Conservation (phyloP, 2,113 vertebrate species). For the Trematomus loennbergii region DNA sequence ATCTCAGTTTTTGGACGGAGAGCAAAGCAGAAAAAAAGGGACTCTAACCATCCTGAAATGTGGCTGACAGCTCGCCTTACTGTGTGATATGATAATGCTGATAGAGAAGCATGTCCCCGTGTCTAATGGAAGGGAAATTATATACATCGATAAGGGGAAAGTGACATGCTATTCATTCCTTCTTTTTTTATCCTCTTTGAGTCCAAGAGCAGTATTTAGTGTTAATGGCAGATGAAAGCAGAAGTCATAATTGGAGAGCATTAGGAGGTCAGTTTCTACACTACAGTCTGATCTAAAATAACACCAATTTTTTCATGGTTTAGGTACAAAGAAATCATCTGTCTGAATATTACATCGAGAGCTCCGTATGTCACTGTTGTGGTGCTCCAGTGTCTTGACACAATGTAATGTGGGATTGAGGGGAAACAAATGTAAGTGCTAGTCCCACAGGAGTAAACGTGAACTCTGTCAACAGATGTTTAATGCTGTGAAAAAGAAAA, state of each 20-base stretch:
- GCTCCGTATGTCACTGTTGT: conserved; percentile 49
- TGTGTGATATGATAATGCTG: conserved; percentile 68
- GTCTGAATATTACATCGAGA: conserved; percentile 12
- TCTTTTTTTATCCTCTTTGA: conserved; percentile 3
- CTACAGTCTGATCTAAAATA: background rate
- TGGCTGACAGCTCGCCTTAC: conserved; percentile 49
- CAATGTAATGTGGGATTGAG: conserved; percentile 35
- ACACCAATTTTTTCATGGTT: background rate
- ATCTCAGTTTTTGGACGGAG: background rate
- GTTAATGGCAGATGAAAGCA: conserved; percentile 60
- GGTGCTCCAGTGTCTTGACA: conserved; percentile 41
- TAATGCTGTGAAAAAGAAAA: conserved; percentile 63
- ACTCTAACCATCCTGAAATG: conserved; percentile 40
- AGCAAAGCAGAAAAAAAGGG: background rate
- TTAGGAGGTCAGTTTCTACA: conserved; percentile 30
- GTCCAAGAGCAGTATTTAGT: conserved; percentile 37
- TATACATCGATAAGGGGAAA: conserved; percentile 54
- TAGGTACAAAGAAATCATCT: conserved; percentile 1
- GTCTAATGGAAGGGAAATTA: conserved; percentile 72
- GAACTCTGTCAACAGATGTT: conserved; percentile 82
- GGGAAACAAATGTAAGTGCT: conserved; percentile 67
- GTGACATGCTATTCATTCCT: conserved; percentile 53
- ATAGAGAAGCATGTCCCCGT: conserved; percentile 49
- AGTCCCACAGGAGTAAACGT: conserved; percentile 67
- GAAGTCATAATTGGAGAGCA: conserved; percentile 41